Conservation (phyloP, 2,797 vertebrate genomes). For the Anas bernieri region DNA sequence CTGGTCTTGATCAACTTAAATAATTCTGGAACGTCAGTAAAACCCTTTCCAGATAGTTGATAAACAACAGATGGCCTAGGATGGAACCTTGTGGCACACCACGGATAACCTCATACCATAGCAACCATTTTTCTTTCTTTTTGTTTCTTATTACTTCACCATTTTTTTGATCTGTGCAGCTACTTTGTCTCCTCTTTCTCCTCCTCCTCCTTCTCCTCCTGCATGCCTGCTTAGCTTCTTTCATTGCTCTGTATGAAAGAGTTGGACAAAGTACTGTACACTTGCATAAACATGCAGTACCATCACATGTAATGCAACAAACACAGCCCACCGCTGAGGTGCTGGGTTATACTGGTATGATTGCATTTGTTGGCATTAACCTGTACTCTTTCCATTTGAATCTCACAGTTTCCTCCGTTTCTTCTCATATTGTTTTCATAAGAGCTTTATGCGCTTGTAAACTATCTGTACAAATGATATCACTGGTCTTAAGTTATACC, state of each 20-base stretch:
- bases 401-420: slow-evolving; percentile 5
- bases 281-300: not conserved
- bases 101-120: slow-evolving; percentile 11
- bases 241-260: not conserved
- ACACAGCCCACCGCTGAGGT: not conserved
- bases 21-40: slow-evolving; percentile 23
- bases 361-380: not conserved
- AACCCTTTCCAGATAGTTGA: slow-evolving; percentile 31
- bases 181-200: not conserved
- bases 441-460: not conserved
- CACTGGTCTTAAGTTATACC: not conserved
- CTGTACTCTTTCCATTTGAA: not conserved
- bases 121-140: slow-evolving; percentile 2
- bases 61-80: slow-evolving; percentile 21
- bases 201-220: not conserved
- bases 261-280: not conserved
- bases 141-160: not conserved
- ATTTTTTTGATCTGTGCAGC: not conserved
- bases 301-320: not conserved
- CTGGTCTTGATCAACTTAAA: slow-evolving; percentile 52
- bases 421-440: not conserved
- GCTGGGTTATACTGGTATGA: not conserved
- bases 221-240: not conserved
- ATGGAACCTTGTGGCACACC: slow-evolving; percentile 21
- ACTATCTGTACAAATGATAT: not conserved